phyloP scores from a whole-genome alignment of 2,113 vertebrate species.

The Neoarius graeffei region DNA sequence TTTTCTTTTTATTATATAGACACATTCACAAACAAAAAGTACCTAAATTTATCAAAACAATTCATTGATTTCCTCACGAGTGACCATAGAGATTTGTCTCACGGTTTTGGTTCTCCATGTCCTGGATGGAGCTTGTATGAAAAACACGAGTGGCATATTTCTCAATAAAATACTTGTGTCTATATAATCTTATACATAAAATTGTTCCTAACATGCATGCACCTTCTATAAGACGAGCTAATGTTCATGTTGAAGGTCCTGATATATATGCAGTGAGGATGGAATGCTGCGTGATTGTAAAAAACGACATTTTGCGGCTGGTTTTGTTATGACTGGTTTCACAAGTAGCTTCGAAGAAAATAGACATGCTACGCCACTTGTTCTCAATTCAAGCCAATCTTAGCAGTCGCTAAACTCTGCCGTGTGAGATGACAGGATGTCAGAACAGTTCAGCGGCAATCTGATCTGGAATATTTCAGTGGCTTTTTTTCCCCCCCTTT shows the following conservation, averaged over 20 bases:
- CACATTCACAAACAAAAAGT: no score
- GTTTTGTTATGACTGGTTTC: background rate
- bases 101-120: no score
- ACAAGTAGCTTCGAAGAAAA: background rate
- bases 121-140: no score
- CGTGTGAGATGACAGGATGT: background rate
- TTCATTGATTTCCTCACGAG: no score
- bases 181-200: no score
- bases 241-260: background rate
- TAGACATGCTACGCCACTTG: background rate
- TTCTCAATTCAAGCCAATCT: conserved; percentile 16
- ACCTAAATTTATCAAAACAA: no score
- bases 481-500: background rate
- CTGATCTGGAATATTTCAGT: background rate
- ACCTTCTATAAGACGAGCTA: background rate
- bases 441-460: background rate
- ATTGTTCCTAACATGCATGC: background rate
- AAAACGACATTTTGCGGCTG: background rate
- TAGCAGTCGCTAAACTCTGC: conserved; percentile 1
- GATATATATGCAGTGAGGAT: background rate
- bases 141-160: no score
- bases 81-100: no score
- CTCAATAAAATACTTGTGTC: no score
- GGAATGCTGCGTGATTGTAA: background rate
- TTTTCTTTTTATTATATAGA: no score